phyloP scores from a whole-genome alignment of 2,888 invertebrate genomes.

The Masnerella sp. region DNA sequence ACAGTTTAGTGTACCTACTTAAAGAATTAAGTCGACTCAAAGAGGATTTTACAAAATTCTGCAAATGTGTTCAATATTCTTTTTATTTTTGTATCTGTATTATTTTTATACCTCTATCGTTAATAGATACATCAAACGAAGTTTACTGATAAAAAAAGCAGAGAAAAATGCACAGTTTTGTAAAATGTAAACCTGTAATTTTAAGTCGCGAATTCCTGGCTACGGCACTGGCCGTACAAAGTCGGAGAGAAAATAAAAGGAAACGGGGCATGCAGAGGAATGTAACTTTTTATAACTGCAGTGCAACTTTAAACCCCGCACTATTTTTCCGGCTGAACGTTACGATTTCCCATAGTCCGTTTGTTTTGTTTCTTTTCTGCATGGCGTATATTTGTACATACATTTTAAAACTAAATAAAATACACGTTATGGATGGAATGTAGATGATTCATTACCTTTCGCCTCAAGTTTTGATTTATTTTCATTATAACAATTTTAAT shows the following conservation, averaged over 20 bases:
- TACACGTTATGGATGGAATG: conserved; percentile 47
- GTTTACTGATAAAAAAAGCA: not conserved
- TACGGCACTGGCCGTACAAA: conserved; percentile 40
- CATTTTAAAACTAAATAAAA: conserved; percentile 41
- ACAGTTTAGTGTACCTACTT: too few species aligned
- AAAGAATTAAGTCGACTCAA: not conserved
- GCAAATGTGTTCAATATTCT: not conserved
- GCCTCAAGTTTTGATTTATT: conserved; percentile 18
- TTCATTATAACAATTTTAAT: not conserved
- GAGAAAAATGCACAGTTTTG: conserved; percentile 19
- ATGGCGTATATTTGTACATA: conserved; percentile 56
- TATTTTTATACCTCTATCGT: conserved; percentile 6
- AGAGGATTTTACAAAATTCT: conserved; percentile 6
- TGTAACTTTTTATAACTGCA: conserved; percentile 37
- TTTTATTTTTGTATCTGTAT: conserved; percentile 13
- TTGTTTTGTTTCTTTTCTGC: conserved; percentile 47
- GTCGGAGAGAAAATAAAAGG: conserved; percentile 35
- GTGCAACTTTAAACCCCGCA: conserved; percentile 34
- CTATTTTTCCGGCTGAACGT: conserved; percentile 41
- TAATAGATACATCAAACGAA: not conserved
- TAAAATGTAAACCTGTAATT: conserved; percentile 18
- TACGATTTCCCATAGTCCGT: conserved; percentile 31
- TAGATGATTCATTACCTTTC: conserved; percentile 33
- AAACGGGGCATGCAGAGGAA: conserved; percentile 46
- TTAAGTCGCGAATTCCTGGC: conserved; percentile 37